These are phyloP conservation scores for Bradysia coprophila DNA, from an alignment of 1,140 invertebrate genomes.

Conservation along the genomic window DNA sequence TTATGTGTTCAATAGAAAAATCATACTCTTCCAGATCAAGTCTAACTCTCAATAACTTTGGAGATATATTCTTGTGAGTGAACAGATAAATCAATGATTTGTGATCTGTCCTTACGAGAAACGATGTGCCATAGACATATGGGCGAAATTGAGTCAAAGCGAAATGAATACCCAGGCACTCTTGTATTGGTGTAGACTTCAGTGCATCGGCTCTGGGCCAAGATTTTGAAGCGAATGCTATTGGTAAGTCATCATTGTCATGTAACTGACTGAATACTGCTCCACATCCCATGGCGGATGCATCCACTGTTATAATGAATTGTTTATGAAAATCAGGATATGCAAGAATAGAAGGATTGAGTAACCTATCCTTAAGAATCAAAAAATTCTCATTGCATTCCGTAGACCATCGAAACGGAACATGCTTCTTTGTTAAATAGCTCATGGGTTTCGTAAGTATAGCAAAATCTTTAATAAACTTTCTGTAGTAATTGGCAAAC, in stretches of 20 bases:
- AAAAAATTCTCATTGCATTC: constrained; percentile 3
- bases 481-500: no score
- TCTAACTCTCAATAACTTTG: constrained; percentile 12
- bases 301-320: constrained; percentile 11
- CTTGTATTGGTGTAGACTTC: constrained; percentile 13
- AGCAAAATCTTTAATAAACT: constrained; percentile 1
- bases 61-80: no score
- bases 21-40: constrained; percentile 18
- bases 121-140: constrained; percentile 17
- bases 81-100: no score
- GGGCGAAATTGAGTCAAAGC: constrained; percentile 22
- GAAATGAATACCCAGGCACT: constrained; percentile 19
- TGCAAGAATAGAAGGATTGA: constrained; percentile 4
- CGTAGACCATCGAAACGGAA: neutral
- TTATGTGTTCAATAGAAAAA: constrained; percentile 10
- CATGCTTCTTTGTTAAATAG: neutral
- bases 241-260: constrained; percentile 10
- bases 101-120: constrained; percentile 17
- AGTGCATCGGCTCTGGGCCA: constrained; percentile 11
- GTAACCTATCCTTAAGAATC: constrained; percentile 3
- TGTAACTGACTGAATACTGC: no score
- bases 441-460: constrained; percentile 3
- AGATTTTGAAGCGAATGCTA: constrained; percentile 13
- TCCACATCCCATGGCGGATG: constrained; percentile 6
- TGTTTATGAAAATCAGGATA: constrained; percentile 10